Conservation (phyloP, 2,888 invertebrate genomes). For the Lordiphosa andalusiaca region DNA sequence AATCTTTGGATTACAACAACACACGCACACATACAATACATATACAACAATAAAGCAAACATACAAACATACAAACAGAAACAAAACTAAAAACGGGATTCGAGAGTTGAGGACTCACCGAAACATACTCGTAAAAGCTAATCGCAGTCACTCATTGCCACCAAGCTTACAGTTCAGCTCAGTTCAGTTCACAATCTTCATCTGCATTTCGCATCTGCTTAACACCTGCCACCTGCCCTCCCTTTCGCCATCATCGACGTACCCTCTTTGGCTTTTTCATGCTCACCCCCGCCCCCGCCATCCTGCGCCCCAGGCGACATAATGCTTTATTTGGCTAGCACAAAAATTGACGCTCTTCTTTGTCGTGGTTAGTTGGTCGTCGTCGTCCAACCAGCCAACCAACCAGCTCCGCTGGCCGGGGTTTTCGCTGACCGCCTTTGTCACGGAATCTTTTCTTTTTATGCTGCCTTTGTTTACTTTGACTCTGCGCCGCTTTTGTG, state of each 20-base stretch:
- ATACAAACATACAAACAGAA: slow-evolving; percentile 18
- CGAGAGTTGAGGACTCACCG: slow-evolving; percentile 29
- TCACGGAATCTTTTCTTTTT: slow-evolving; percentile 14
- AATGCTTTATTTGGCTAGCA: slow-evolving; percentile 37
- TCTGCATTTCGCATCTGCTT: slow-evolving; percentile 5
- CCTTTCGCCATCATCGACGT: slow-evolving; percentile 10
- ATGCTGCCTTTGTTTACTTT: slow-evolving; percentile 35
- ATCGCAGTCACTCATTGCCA: slow-evolving; percentile 54
- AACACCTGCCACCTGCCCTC: slow-evolving; percentile 1
- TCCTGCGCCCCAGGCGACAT: no score
- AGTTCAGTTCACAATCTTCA: slow-evolving; percentile 16
- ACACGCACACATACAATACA: slow-evolving; percentile 20
- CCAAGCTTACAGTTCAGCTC: slow-evolving; percentile 47
- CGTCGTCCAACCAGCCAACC: neutral
- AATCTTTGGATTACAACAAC: no score
- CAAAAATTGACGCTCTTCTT: slow-evolving; percentile 22
- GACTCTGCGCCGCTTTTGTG: slow-evolving; percentile 42
- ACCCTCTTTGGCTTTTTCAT: slow-evolving; percentile 34
- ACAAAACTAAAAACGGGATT: slow-evolving; percentile 25
- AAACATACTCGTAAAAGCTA: slow-evolving; percentile 59
- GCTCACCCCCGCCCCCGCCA: slow-evolving; percentile 18
- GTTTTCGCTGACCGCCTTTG: slow-evolving; percentile 3
- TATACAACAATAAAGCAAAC: slow-evolving; percentile 2
- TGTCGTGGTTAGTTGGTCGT: slow-evolving; percentile 27
- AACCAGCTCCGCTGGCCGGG: slow-evolving; percentile 6